Percentiles rank a stretch among this genome's conserved stretches.
Evolutionary conservation across 1,140 invertebrate species (phyloP).

Genomic region (Eueides isabella): DNA sequence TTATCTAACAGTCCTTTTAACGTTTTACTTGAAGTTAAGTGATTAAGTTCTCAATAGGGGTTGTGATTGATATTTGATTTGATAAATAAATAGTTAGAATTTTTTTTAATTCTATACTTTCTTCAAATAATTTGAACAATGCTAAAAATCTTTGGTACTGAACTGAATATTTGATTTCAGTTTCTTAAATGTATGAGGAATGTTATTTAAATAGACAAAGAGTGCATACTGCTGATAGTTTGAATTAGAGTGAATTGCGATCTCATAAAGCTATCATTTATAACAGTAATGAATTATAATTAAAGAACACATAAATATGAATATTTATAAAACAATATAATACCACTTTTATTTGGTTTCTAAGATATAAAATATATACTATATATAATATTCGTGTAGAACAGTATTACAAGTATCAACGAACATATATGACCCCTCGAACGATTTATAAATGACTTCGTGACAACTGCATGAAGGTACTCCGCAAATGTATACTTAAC

Average conservation of each 20-base stretch:
- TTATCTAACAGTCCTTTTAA: constrained; percentile 7
- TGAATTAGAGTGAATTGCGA: neutral
- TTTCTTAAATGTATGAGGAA: constrained; percentile 9
- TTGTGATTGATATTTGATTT: neutral
- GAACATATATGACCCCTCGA: constrained; percentile 6
- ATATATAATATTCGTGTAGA: constrained; percentile 8
- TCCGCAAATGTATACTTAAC: constrained; percentile 28
- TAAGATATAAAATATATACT: constrained; percentile 7
- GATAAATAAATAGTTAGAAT: neutral
- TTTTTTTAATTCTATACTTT: no score
- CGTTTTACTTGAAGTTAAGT: neutral
- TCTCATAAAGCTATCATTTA: constrained; percentile 12
- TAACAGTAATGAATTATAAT: neutral
- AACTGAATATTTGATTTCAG: neutral
- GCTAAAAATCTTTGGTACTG: neutral
- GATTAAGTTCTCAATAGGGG: neutral
- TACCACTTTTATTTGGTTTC: constrained; percentile 13
- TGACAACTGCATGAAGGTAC: constrained; percentile 12
- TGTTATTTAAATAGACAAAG: constrained; percentile 8
- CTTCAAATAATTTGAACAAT: neutral
- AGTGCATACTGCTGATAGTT: constrained; percentile 8
- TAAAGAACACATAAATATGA: constrained; percentile 7
- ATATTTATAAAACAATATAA: constrained; percentile 9
- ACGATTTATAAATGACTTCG: constrained; percentile 8
- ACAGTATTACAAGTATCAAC: neutral